phyloP scores from a whole-genome alignment of 1,140 invertebrate genomes.

The Carcinoscorpius rotundicauda region DNA sequence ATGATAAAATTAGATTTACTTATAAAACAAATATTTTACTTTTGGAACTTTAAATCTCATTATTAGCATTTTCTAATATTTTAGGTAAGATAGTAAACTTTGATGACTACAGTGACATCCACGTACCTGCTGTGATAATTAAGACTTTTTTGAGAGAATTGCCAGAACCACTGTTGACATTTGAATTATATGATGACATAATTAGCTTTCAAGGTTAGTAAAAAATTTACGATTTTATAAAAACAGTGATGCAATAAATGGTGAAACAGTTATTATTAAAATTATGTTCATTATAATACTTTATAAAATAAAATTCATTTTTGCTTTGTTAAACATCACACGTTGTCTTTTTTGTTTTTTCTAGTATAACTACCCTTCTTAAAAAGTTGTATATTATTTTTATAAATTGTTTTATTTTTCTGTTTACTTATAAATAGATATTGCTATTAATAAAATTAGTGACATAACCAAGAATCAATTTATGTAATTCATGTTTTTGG shows the following conservation, averaged over 20 bases:
- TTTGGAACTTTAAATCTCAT: too few species aligned
- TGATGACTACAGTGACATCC: constrained; percentile 54
- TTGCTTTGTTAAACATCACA: not conserved
- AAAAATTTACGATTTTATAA: constrained; percentile 24
- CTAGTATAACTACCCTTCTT: too few species aligned
- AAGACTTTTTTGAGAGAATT: constrained; percentile 91
- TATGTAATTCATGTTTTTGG: too few species aligned
- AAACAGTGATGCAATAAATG: constrained; percentile 2
- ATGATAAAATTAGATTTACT: too few species aligned
- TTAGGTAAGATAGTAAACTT: constrained; percentile 48
- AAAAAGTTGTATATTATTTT: too few species aligned
- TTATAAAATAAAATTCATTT: not conserved
- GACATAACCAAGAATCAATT: too few species aligned
- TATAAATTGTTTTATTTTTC: too few species aligned
- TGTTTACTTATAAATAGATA: too few species aligned
- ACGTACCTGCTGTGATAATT: constrained; percentile 83
- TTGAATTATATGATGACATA: constrained; percentile 87
- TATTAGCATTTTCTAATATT: not conserved
- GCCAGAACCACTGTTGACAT: constrained; percentile 86
- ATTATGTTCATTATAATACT: not conserved
- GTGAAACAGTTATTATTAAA: constrained; percentile 9
- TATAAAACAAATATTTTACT: too few species aligned
- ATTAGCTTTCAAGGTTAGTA: constrained; percentile 72
- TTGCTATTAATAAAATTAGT: too few species aligned
- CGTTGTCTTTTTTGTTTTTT: too few species aligned